Conservation (phyloP, 2,888 invertebrate species). For the Zelleria hepariella region DNA sequence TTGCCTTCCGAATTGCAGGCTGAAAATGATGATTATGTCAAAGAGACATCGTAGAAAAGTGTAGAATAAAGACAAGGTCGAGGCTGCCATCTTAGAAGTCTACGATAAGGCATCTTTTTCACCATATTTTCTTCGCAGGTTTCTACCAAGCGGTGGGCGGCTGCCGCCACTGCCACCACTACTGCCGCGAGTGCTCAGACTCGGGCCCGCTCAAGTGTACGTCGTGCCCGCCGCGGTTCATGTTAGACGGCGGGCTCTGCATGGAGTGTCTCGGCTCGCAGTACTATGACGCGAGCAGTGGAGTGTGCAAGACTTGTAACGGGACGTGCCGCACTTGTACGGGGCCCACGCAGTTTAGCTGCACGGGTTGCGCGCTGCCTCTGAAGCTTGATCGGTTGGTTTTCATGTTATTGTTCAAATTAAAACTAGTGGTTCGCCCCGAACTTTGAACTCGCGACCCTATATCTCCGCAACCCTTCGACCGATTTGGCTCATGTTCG, state of each 20-base stretch:
- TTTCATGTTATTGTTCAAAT: background rate
- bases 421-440: too few species aligned
- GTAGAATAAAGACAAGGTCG: too few species aligned
- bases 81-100: too few species aligned
- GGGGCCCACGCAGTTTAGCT: constrained; percentile 79
- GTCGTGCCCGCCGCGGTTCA: constrained; percentile 76
- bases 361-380: constrained; percentile 76
- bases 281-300: constrained; percentile 78
- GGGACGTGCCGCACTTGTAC: constrained; percentile 76
- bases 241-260: constrained; percentile 81
- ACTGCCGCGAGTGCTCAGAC: constrained; percentile 88
- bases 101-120: background rate
- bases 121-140: constrained; percentile 39
- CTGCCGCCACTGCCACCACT: constrained; percentile 91
- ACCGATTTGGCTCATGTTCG: too few species aligned
- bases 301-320: constrained; percentile 78
- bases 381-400: constrained; percentile 73
- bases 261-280: constrained; percentile 83
- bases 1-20: too few species aligned
- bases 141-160: constrained; percentile 87
- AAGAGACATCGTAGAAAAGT: too few species aligned
- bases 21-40: too few species aligned
- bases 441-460: too few species aligned
- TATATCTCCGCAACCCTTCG: too few species aligned
- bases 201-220: constrained; percentile 79